phyloP scores from a whole-genome alignment of 2,888 invertebrate genomes.

The Himalopsyche kuldschensis region DNA sequence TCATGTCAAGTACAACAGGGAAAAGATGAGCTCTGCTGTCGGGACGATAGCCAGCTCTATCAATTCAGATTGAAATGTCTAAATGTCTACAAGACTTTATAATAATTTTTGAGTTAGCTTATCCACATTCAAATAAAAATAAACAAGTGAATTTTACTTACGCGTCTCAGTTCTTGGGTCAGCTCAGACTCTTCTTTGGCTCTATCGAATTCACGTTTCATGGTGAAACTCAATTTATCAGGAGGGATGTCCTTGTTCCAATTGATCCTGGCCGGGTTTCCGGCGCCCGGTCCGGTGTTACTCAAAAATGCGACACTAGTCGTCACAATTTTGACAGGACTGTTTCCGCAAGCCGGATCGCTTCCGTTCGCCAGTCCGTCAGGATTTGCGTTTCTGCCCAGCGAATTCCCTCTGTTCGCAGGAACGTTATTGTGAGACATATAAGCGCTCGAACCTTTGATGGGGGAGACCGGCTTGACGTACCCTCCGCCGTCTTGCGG shows the following conservation, averaged over 20 bases:
- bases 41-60: not conserved
- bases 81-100: not conserved
- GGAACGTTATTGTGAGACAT: conserved; percentile 62
- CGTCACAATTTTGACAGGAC: conserved; percentile 57
- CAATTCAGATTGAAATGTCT: not conserved
- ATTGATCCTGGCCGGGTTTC: conserved; percentile 60
- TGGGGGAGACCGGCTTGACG: conserved; percentile 68
- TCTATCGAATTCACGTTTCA: conserved; percentile 88
- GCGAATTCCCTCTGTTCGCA: conserved; percentile 28
- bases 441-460: conserved; percentile 63
- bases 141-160: conserved; percentile 51
- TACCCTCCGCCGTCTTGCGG: conserved; percentile 52
- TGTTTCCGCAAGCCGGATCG: conserved; percentile 15
- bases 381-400: conserved; percentile 32
- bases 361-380: conserved; percentile 12
- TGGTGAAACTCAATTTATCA: conserved; percentile 86
- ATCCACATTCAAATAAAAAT: not conserved
- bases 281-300: conserved; percentile 55
- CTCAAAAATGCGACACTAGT: conserved; percentile 63
- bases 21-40: not conserved
- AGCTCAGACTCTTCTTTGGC: conserved; percentile 87
- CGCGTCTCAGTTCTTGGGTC: conserved; percentile 79
- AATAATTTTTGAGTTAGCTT: too few relatives aligned
- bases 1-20: not conserved
- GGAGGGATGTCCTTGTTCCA: conserved; percentile 73